A percentile compares a stretch with the other conserved stretches of the same genome.
phyloP scores from a whole-genome alignment of 2,113 vertebrate species.

The Anoura caudifer region DNA sequence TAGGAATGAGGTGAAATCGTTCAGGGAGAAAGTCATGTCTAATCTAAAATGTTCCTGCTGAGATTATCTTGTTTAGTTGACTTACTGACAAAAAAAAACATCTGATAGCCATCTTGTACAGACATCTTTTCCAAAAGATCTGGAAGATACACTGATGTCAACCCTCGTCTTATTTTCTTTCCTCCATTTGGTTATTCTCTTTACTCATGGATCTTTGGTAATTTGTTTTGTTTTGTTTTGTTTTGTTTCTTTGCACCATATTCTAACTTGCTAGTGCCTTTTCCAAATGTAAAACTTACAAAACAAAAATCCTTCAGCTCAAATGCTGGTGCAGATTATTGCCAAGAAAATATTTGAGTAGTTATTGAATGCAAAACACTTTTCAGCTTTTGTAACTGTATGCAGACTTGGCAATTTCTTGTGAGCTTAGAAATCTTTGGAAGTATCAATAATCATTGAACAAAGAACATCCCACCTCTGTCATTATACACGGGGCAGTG shows the following conservation, averaged over 20 bases:
- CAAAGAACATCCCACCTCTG: neutral
- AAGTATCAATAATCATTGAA: neutral
- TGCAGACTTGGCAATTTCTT: neutral
- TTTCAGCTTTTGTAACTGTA: neutral
- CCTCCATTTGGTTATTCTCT: neutral
- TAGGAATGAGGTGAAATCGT: neutral
- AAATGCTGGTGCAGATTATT: neutral
- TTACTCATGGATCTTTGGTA: neutral
- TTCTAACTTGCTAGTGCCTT: neutral
- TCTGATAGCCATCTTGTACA: neutral
- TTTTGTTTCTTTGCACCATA: neutral
- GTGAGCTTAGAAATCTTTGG: neutral
- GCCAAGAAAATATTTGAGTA: neutral
- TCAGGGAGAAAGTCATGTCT: slow-evolving; percentile 18
- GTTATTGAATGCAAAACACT: neutral
- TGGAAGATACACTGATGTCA: neutral
- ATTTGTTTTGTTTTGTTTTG: neutral
- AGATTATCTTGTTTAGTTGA: slow-evolving; percentile 16
- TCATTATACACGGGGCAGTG: too few species aligned
- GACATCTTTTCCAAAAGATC: neutral
- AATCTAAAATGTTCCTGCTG: slow-evolving; percentile 14
- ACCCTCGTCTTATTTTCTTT: neutral
- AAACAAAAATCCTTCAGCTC: neutral
- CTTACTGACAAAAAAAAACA: slow-evolving; percentile 23
- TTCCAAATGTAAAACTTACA: neutral